A percentile compares a stretch with the other conserved stretches of the same genome.
Conservation (phyloP, 2,113 vertebrate species). For the Carlito syrichta region DNA sequence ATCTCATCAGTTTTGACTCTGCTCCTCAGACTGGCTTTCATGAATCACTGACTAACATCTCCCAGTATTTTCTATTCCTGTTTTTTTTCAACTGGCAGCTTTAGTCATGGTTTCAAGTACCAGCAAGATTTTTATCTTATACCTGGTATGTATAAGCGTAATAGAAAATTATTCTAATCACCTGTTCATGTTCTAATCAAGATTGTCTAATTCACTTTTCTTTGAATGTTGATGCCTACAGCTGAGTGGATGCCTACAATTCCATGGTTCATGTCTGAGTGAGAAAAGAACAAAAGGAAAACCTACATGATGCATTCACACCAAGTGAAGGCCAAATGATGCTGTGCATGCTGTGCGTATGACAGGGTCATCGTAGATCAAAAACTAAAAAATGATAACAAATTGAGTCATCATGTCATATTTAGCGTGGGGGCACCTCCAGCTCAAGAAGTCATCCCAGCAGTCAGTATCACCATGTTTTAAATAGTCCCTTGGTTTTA, state of each 20-base stretch:
- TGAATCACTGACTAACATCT: neutral
- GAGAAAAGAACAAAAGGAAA: neutral
- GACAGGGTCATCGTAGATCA: neutral
- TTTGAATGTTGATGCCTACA: neutral
- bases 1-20: neutral
- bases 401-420: accelerated
- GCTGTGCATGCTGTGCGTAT: neutral
- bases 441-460: neutral
- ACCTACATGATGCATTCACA: neutral
- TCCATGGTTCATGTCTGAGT: neutral
- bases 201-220: neutral
- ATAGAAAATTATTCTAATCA: neutral
- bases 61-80: neutral
- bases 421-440: accelerated
- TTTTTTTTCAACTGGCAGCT: neutral
- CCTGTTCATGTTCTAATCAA: neutral
- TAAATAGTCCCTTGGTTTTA: neutral
- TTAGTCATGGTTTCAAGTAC: neutral
- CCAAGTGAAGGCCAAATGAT: neutral
- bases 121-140: neutral
- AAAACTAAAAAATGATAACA: neutral
- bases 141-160: no score
- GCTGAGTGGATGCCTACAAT: neutral
- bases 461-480: neutral
- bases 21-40: neutral